Conservation (phyloP, 1,140 invertebrate genomes). For the Heliconius eleuchia region DNA sequence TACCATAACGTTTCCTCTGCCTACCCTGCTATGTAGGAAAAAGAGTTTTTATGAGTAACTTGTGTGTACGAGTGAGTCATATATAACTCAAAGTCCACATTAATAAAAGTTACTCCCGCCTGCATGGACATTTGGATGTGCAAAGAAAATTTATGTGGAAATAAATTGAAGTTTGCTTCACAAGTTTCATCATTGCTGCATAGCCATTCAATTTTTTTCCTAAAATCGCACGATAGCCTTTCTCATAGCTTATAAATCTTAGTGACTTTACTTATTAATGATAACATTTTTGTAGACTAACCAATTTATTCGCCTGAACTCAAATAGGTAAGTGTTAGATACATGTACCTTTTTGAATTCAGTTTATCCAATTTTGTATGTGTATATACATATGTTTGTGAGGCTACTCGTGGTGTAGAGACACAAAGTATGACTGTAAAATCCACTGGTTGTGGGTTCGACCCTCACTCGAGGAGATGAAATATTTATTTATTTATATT, state of each 20-base stretch:
- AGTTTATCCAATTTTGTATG: too few species aligned
- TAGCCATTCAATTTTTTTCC: neutral
- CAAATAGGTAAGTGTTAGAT: too few species aligned
- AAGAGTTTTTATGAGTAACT: neutral
- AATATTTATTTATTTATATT: too few species aligned
- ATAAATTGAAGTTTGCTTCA: slow-evolving; percentile 4
- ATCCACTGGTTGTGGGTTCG: too few species aligned
- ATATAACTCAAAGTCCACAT: slow-evolving; percentile 7
- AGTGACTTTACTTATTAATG: too few species aligned
- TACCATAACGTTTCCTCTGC: neutral
- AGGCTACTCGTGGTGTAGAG: too few species aligned
- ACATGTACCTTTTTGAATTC: too few species aligned
- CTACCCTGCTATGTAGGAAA: neutral
- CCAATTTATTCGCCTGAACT: too few species aligned
- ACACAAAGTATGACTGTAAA: too few species aligned
- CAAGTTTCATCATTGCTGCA: slow-evolving; percentile 8
- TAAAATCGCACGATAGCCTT: neutral
- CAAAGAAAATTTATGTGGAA: slow-evolving; percentile 3
- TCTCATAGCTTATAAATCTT: neutral
- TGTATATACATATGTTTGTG: too few species aligned
- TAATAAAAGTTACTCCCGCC: slow-evolving; percentile 4
- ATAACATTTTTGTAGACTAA: too few species aligned
- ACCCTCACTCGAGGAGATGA: too few species aligned
- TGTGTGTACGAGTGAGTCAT: neutral
- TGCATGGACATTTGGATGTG: slow-evolving; percentile 11